Base-by-base conservation (phyloP, 2,113 vertebrate species). In the Mormyrus lacerda region DNA sequence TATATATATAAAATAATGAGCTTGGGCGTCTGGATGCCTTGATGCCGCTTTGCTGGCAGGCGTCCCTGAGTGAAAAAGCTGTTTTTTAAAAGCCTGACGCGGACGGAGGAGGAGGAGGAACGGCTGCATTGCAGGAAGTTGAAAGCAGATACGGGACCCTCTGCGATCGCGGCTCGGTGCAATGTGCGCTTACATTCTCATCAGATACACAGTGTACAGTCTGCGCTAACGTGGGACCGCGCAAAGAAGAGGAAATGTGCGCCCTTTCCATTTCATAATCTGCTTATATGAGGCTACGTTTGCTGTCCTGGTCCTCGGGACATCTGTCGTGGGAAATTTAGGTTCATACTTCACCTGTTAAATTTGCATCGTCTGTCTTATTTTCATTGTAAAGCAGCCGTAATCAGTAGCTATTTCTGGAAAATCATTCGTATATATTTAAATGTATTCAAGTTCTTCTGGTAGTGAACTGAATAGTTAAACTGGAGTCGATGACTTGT, bases 61-160 rank as follows among this genome's bases (percentile, higher is more conserved):
- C 47, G 61, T 21, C 11, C 31, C 65, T 42, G 1, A 89, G 39
- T 3, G n/a, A 24, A 83, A 13, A 58, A 42, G 21, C 73, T 42
- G 35, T 21, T 89, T 61, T 19, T n/a, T 83, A 61, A 85, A 35
- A 27, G 73, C 73, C 39, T 47, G 50, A 61, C 79, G 88, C 53
- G 83, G 55, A 39, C 44, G 86, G 69, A 69, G 55, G 61, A 87
- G 85, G 89, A 88, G 87, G 76, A 85, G 89, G 21, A 84, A 31
- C 47, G 45, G 48, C 21, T 53, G 61, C 65, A n/a, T 55, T 58
- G 27, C 89, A 87, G 89, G 89, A 90, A 87, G 85, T 55, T 76
- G 13, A 47, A 50, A 48, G 61, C 3, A 88, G 69, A 79, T 9
- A 50, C 15, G 31, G 47, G 65, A 88, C 61, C 5, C 24, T 47